A percentile compares a stretch with the other conserved stretches of the same genome.
Conservation (phyloP, 2,888 invertebrate species). For the Halictus quadricinctus region DNA sequence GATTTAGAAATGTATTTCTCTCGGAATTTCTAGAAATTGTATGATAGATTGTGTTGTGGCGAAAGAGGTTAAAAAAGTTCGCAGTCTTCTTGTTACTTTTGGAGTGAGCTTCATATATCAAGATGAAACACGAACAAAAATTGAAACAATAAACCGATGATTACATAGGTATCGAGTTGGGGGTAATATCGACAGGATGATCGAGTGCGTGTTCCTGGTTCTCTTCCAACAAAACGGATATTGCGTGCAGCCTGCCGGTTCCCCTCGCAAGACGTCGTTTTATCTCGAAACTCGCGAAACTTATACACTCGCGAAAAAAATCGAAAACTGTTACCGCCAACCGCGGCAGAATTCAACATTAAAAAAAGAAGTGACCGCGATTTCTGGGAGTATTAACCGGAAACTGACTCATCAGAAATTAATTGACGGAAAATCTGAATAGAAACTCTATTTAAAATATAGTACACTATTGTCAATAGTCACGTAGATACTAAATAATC, state of each 20-base stretch:
- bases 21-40: not conserved
- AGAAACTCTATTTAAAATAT: not conserved
- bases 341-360: not conserved
- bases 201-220: not conserved
- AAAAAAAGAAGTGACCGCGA: not conserved
- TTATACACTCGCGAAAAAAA: constrained; percentile 23
- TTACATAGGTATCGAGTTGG: not conserved
- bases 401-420: not conserved
- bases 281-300: constrained; percentile 15
- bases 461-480: too few species aligned
- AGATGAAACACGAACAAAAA: not conserved
- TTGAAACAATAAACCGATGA: constrained; percentile 24
- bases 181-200: constrained; percentile 19
- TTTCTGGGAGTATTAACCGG: not conserved
- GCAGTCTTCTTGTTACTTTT: not conserved
- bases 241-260: constrained; percentile 24
- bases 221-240: constrained; percentile 19
- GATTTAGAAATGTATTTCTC: not conserved
- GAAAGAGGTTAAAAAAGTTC: not conserved
- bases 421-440: not conserved
- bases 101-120: not conserved
- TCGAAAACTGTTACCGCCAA: constrained; percentile 20
- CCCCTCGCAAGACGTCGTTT: constrained; percentile 14
- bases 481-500: too few species aligned
- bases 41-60: not conserved